Evolutionary conservation across 2,888 invertebrate species (phyloP).

Genomic region (Dioctria linearis): DNA sequence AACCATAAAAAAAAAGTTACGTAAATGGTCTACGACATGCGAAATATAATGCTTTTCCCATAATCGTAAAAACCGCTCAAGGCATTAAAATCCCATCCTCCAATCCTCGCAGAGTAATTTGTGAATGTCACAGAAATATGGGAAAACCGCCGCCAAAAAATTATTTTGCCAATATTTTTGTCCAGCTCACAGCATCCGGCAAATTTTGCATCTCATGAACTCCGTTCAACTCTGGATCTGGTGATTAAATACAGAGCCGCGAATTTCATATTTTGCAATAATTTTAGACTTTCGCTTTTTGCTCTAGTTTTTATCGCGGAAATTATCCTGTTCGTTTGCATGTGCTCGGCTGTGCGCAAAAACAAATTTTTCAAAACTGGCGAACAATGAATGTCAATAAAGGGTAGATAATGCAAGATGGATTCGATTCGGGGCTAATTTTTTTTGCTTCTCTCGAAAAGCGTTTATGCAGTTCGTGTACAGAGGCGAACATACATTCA

Average conservation of each 20-base stretch:
- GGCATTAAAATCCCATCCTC: constrained; percentile 23
- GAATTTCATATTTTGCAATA: too few species aligned
- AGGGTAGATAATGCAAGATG: constrained; percentile 4
- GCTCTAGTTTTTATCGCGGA: too few species aligned
- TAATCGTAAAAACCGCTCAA: constrained; percentile 43
- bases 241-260: too few species aligned
- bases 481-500: background rate
- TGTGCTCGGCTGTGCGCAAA: background rate
- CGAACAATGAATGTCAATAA: constrained; percentile 14
- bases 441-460: background rate
- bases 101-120: background rate
- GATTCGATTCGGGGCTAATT: background rate
- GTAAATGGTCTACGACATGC: constrained; percentile 53
- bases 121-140: background rate
- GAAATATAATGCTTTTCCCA: constrained; percentile 54
- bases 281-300: too few species aligned
- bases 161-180: background rate
- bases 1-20: constrained; percentile 56
- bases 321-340: too few species aligned
- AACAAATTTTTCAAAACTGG: constrained; percentile 21
- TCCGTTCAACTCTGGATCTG: background rate
- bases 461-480: constrained; percentile 23
- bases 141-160: background rate
- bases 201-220: background rate
- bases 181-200: background rate